Conservation (phyloP, 2,113 vertebrate species). For the Archocentrus centrarchus region DNA sequence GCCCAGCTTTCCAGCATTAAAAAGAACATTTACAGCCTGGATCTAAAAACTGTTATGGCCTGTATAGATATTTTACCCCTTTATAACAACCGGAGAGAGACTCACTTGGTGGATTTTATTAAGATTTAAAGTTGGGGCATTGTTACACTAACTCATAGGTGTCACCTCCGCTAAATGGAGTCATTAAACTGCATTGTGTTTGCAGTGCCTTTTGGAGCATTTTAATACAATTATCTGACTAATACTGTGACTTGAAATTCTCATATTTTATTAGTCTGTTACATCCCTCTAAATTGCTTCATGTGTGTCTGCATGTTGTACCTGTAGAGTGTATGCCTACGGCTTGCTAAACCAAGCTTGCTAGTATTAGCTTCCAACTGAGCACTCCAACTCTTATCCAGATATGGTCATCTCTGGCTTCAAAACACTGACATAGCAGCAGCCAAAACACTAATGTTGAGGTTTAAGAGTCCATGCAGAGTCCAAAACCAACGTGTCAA, state of each 20-base stretch:
- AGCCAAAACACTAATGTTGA: not conserved
- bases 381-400: not conserved
- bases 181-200: too few species aligned
- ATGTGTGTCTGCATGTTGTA: too few species aligned
- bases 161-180: not conserved
- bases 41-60: not conserved
- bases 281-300: not conserved
- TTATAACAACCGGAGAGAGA: not conserved
- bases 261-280: not conserved
- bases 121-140: not conserved
- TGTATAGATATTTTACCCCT: fast-evolving
- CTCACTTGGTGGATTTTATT: not conserved
- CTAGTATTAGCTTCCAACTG: not conserved
- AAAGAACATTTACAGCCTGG: not conserved
- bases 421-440: not conserved
- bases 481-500: not conserved
- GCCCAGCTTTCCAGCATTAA: not conserved
- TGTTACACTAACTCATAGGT: not conserved
- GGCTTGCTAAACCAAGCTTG: not conserved
- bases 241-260: not conserved
- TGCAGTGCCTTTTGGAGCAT: not conserved
- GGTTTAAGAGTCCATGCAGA: not conserved
- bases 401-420: not conserved
- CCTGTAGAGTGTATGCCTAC: not conserved
- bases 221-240: not conserved